Base-by-base conservation (phyloP, 1,140 invertebrate species). In the Hyles euphorbiae region DNA sequence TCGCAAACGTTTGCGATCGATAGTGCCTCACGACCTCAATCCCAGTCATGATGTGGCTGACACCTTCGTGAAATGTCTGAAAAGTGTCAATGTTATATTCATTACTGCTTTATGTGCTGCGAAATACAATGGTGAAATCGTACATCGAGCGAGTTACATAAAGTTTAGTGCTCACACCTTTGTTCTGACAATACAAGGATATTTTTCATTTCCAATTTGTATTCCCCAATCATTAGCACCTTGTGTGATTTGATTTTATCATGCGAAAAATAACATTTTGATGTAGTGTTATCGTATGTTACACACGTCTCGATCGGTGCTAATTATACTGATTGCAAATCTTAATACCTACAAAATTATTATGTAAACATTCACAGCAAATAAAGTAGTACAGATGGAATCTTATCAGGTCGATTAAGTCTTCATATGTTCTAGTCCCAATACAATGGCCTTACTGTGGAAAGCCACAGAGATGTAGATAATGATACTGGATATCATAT, bases 391-490 rank as follows among this genome's bases (percentile, higher is more conserved):
- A n/a, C n/a, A 52, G 50, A 52, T 52, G 50, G 34, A 34, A 52
- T 52, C 50, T 52, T 52, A 52, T 52, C 50, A n/a, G 3, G 4
- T n/a, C 33, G 32, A 52, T 52, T 34, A 34, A 34, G 4, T 12
- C 34, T 50, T 32, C 9, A 50, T 11, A 34, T 34, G 50, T 52
- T 52, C 6, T 52, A 52, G 32, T 52, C 34, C 9, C 50, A 52
- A 52, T 52, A 44, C 36, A 22, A 43, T n/a, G 36, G 11, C 3
- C 12, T 43, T 12, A 12, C 12, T 52, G 46, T 61, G 72, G 70
- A 73, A 73, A 73, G 62, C 64, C 70, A 72, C 67, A 52, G 60
- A 72, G 68, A 65, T 70, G 61, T 54, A 63, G 64, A 72, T 71
- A 67, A 60, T 61, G 67, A 73, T 70, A 67, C 66, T 9, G 54